Percentiles rank a stretch among this genome's conserved stretches.
Evolutionary conservation across 2,797 vertebrate species (phyloP).

Genomic region (Poeciliopsis presidionis): DNA sequence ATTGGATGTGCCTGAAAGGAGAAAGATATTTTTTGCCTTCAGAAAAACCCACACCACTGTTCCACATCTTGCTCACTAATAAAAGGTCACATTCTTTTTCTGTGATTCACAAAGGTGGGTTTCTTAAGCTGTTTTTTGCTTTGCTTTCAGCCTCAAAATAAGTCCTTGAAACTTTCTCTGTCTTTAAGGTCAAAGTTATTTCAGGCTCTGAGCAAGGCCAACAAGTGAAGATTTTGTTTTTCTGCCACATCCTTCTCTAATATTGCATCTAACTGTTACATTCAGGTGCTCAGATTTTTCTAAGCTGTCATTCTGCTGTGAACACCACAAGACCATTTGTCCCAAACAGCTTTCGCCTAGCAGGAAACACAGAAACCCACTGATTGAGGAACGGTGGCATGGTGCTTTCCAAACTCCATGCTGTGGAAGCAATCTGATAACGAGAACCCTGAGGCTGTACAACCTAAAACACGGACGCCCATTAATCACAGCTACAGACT

Average conservation of each 20-base stretch:
- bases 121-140: neutral
- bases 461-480: constrained; percentile 43
- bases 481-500: constrained; percentile 55
- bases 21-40: neutral
- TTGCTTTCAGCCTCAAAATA: neutral
- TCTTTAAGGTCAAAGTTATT: neutral
- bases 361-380: constrained; percentile 66
- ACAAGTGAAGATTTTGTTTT: neutral
- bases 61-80: neutral
- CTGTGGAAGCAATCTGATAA: constrained; percentile 69
- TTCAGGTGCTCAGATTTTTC: constrained; percentile 32
- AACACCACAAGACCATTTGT: constrained; percentile 74
- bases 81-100: neutral
- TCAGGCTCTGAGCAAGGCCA: neutral
- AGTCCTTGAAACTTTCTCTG: neutral
- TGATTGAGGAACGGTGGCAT: constrained; percentile 63
- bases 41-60: neutral
- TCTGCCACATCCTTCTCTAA: neutral
- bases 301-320: constrained; percentile 42
- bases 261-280: constrained; percentile 20
- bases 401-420: constrained; percentile 58
- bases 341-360: constrained; percentile 77
- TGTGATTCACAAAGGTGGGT: neutral
- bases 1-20: neutral
- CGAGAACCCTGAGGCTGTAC: constrained; percentile 45